A percentile compares a stretch with the other conserved stretches of the same genome.
phyloP scores from a whole-genome alignment of 2,797 vertebrate genomes.

The Ptychobarbus kaznakovi region DNA sequence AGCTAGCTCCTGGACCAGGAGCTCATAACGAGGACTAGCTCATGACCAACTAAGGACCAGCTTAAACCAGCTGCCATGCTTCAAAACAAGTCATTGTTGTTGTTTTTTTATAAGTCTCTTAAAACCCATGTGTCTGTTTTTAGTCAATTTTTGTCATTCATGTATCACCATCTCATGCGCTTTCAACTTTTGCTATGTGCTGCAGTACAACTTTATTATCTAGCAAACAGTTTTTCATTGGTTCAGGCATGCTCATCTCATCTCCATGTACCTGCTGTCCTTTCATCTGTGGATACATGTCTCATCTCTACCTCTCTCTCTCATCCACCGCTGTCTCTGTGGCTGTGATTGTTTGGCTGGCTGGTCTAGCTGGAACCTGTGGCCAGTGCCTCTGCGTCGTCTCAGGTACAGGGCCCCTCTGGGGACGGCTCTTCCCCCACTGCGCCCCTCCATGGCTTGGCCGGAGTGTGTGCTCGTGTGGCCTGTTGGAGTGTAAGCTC shows the following conservation, averaged over 20 bases:
- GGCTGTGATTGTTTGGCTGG: slow-evolving; percentile 55
- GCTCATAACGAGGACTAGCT: not conserved
- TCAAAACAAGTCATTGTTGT: not conserved
- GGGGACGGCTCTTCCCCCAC: slow-evolving; percentile 70
- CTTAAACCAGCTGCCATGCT: not conserved
- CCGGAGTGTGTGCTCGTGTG: slow-evolving; percentile 83
- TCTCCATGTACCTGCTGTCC: slow-evolving; percentile 34
- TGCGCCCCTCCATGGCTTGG: slow-evolving; percentile 77
- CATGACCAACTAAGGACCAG: not conserved
- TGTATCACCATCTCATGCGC: not conserved
- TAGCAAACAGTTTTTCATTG: slow-evolving; percentile 20
- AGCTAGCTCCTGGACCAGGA: not conserved
- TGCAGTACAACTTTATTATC: not conserved
- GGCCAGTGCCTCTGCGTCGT: slow-evolving; percentile 69
- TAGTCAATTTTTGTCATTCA: not conserved
- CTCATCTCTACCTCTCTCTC: slow-evolving; percentile 56
- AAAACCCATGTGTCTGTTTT: slow-evolving; percentile 1
- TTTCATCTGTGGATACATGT: slow-evolving; percentile 35
- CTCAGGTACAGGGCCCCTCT: slow-evolving; percentile 84
- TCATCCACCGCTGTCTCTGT: slow-evolving; percentile 61
- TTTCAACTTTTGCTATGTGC: not conserved
- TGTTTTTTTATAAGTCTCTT: not conserved
- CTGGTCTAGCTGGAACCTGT: slow-evolving; percentile 83
- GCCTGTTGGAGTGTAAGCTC: slow-evolving; percentile 88
- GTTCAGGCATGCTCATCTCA: slow-evolving; percentile 41